These are phyloP conservation scores for Pygoscelis antarcticus DNA, from an alignment of 2,113 vertebrate genomes.

Conservation along the genomic window DNA sequence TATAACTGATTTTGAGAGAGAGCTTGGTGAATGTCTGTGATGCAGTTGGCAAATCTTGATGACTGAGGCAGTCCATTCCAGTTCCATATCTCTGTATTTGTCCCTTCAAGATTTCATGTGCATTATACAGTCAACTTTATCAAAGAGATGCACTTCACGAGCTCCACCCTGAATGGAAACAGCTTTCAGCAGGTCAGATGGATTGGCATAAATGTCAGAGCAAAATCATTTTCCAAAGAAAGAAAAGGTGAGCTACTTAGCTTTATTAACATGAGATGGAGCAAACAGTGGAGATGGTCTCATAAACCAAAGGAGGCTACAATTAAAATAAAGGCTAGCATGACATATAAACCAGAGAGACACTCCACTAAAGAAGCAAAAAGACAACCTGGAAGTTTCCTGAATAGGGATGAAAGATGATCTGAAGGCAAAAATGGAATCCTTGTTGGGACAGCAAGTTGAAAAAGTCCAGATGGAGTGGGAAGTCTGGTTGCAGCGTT, in stretches of 20 bases:
- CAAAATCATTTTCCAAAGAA: background rate
- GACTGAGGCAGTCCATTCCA: background rate
- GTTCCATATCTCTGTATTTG: background rate
- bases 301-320: background rate
- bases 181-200: background rate
- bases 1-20: background rate
- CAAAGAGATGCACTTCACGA: background rate
- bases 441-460: background rate
- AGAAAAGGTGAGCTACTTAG: background rate
- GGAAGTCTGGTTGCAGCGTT: background rate
- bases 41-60: background rate
- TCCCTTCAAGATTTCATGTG: background rate
- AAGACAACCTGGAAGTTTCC: background rate
- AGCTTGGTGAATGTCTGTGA: background rate
- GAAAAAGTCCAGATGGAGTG: background rate
- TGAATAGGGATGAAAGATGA: background rate
- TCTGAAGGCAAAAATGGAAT: slow-evolving; percentile 1
- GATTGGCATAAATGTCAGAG: background rate
- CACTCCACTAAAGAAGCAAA: background rate
- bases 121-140: background rate
- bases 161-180: background rate
- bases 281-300: background rate
- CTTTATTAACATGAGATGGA: background rate
- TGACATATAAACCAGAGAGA: background rate
- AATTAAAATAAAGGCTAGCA: background rate